Evolutionary conservation across 2,113 vertebrate genomes (phyloP).

Genomic region (Hippopotamus amphibius): DNA sequence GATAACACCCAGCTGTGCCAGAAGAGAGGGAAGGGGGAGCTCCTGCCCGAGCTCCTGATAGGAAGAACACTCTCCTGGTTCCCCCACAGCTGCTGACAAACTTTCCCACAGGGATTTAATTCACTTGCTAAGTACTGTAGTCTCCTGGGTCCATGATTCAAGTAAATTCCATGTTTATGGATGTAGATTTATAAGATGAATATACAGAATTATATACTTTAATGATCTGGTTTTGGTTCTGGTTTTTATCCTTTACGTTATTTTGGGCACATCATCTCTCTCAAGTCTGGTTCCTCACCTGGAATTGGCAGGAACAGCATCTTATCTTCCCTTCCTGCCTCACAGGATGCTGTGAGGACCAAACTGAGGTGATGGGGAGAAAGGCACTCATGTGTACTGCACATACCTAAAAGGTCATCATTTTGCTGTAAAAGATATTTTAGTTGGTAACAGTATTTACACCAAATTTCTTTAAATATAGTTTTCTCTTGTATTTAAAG

Average conservation of each 20-base stretch:
- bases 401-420: not conserved
- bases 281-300: not conserved
- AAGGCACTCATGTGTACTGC: not conserved
- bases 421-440: not conserved
- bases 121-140: not conserved
- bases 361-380: not conserved
- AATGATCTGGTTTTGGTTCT: not conserved
- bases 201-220: not conserved
- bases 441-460: not conserved
- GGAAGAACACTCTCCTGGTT: not conserved
- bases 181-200: not conserved
- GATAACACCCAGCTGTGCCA: not conserved
- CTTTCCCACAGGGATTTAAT: not conserved
- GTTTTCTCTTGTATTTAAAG: not conserved
- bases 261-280: not conserved
- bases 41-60: not conserved
- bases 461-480: constrained; percentile 1
- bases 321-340: not conserved
- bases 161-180: not conserved
- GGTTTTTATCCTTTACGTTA: not conserved
- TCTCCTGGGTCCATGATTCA: not conserved
- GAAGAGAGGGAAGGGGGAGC: not conserved
- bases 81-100: not conserved
- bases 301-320: not conserved
- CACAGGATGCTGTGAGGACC: not conserved